Evolutionary conservation across 2,888 invertebrate species (phyloP).

Genomic region (Spodoptera littoralis): DNA sequence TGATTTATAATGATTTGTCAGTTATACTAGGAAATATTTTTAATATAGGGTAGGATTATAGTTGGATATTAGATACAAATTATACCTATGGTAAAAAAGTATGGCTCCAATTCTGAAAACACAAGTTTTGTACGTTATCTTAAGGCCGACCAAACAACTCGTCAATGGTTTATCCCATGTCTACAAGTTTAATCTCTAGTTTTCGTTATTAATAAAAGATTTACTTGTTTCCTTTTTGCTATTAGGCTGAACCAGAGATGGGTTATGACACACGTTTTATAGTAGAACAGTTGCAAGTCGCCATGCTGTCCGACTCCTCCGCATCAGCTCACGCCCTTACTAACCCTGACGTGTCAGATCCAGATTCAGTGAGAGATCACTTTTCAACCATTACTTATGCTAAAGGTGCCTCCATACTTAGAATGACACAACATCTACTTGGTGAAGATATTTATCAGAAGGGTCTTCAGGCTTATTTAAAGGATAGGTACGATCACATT

Average conservation of each 20-base stretch:
- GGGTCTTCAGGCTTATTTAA: conserved; percentile 88
- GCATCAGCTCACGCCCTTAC: conserved; percentile 89
- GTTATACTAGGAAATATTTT: no score
- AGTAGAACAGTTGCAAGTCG: conserved; percentile 90
- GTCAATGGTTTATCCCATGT: no score
- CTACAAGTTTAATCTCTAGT: no score
- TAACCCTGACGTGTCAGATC: conserved; percentile 85
- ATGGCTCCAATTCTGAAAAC: no score
- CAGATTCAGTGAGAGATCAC: conserved; percentile 88
- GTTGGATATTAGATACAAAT: no score
- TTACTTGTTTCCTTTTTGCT: conserved; percentile 1
- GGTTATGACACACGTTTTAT: conserved; percentile 88
- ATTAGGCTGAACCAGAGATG: conserved; percentile 74
- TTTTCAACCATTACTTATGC: conserved; percentile 92
- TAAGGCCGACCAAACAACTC: no score
- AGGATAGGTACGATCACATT: conserved; percentile 72
- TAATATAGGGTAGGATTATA: no score
- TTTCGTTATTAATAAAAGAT: not conserved
- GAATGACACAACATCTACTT: conserved; percentile 91
- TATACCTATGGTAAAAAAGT: no score
- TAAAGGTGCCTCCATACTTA: conserved; percentile 90
- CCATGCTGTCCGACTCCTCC: conserved; percentile 89
- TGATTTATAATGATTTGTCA: no score
- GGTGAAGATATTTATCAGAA: conserved; percentile 84
- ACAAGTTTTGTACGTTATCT: no score